A percentile compares a stretch with the other conserved stretches of the same genome.
These are phyloP conservation scores for Nothoprocta perdicaria DNA, from an alignment of 2,113 vertebrate genomes.

Conservation along the genomic window DNA sequence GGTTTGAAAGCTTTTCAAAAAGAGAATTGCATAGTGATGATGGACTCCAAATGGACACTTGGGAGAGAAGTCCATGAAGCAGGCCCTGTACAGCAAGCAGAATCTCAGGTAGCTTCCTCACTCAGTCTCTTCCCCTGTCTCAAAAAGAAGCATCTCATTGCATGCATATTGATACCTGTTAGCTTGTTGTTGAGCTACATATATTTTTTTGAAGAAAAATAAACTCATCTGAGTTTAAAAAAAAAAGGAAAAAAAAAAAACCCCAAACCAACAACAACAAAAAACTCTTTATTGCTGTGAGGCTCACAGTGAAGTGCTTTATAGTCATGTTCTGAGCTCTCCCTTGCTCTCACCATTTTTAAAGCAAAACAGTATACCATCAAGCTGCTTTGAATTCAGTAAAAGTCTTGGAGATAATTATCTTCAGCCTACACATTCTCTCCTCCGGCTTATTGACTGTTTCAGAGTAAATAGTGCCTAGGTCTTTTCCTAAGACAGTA, in stretches of 20 bases:
- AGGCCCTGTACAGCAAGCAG: not conserved
- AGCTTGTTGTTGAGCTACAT: not conserved
- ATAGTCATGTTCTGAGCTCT: not conserved
- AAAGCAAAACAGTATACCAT: not conserved
- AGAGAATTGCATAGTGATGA: not conserved
- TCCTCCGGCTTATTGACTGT: not conserved
- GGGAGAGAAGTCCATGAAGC: not conserved
- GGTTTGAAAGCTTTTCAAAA: not conserved
- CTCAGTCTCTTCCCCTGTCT: not conserved
- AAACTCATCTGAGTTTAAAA: not conserved
- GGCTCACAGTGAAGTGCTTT: not conserved
- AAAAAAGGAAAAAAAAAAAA: not conserved
- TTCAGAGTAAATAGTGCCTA: not conserved
- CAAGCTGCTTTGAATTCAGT: not conserved
- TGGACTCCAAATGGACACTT: not conserved
- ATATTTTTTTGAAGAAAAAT: not conserved
- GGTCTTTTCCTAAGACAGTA: not conserved
- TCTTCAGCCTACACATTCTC: not conserved
- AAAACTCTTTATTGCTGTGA: not conserved
- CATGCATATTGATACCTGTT: not conserved
- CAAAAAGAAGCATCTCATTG: not conserved
- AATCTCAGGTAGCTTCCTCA: not conserved
- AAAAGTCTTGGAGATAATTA: not conserved
- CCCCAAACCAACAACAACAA: too few species aligned
- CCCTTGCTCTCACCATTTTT: not conserved